Evolutionary conservation across 2,113 vertebrate species (phyloP).

Genomic region (Mastomys coucha): DNA sequence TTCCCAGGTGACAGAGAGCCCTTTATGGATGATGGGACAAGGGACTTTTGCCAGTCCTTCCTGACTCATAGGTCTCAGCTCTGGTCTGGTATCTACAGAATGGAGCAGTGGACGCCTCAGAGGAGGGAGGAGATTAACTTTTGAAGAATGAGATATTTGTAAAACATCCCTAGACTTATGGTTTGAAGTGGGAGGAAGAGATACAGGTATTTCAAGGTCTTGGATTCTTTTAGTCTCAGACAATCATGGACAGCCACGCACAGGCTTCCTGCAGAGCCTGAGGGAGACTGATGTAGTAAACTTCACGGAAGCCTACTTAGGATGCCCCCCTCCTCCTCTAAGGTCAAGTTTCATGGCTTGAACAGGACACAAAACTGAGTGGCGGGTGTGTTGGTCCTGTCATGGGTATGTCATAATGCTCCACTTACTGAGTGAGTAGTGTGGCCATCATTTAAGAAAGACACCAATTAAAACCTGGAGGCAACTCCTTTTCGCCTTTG

Average conservation of each 20-base stretch:
- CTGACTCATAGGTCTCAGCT: neutral
- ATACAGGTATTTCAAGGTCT: conserved; percentile 24
- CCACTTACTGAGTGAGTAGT: too few species aligned
- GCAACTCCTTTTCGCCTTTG: neutral
- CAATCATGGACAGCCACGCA: conserved; percentile 3
- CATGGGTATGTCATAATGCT: rapidly evolving
- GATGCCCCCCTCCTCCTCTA: neutral
- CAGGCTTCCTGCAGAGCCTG: neutral
- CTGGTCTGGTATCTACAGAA: neutral
- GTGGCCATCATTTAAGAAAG: neutral
- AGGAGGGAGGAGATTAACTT: neutral
- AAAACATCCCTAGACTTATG: conserved; percentile 37
- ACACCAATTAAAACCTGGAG: neutral
- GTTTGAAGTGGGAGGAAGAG: conserved; percentile 39
- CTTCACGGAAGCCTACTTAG: neutral
- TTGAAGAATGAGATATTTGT: neutral
- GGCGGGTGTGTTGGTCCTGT: rapidly evolving
- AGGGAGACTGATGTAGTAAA: neutral
- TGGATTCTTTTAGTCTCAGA: neutral
- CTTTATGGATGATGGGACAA: neutral
- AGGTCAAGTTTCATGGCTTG: neutral
- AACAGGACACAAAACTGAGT: neutral
- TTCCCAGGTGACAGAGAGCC: rapidly evolving
- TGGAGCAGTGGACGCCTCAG: neutral
- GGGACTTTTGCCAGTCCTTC: too few species aligned